These are phyloP conservation scores for Leucoma salicis DNA, from an alignment of 2,888 invertebrate genomes.

Conservation along the genomic window DNA sequence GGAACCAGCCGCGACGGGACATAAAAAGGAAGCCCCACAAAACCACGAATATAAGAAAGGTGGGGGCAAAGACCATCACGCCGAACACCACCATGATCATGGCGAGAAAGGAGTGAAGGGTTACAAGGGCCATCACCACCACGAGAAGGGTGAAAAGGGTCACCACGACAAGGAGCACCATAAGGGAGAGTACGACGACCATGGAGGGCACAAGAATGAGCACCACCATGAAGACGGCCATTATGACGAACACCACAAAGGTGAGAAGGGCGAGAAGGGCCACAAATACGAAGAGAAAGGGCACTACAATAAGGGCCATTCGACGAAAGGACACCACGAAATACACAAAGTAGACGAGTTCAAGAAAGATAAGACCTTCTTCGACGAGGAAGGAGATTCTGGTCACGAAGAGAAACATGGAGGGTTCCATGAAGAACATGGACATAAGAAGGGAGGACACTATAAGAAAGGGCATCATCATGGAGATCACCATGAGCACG, in stretches of 20 bases:
- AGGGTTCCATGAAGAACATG: slow-evolving; percentile 89
- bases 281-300: slow-evolving; percentile 86
- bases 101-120: slow-evolving; percentile 88
- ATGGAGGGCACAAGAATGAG: slow-evolving; percentile 83
- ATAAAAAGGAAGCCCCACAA: slow-evolving; percentile 74
- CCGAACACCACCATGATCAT: slow-evolving; percentile 84
- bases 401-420: slow-evolving; percentile 92
- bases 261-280: slow-evolving; percentile 85
- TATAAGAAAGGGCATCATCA: slow-evolving; percentile 92
- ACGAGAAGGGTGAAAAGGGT: slow-evolving; percentile 87
- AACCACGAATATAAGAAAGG: slow-evolving; percentile 83
- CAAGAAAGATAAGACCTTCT: slow-evolving; percentile 93
- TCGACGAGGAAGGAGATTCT: slow-evolving; percentile 91
- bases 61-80: slow-evolving; percentile 85
- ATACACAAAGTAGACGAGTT: slow-evolving; percentile 92
- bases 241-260: slow-evolving; percentile 84
- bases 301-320: slow-evolving; percentile 91
- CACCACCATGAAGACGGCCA: slow-evolving; percentile 86
- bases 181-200: slow-evolving; percentile 83
- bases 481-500: slow-evolving; percentile 88
- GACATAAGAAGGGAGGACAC: slow-evolving; percentile 91
- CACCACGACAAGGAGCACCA: slow-evolving; percentile 88
- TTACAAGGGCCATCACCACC: slow-evolving; percentile 86
- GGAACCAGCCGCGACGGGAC: slow-evolving; percentile 64
- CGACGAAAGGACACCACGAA: slow-evolving; percentile 92